These are phyloP conservation scores for Choloepus hoffmanni DNA, from an alignment of 2,113 vertebrate genomes.

Conservation along the genomic window DNA sequence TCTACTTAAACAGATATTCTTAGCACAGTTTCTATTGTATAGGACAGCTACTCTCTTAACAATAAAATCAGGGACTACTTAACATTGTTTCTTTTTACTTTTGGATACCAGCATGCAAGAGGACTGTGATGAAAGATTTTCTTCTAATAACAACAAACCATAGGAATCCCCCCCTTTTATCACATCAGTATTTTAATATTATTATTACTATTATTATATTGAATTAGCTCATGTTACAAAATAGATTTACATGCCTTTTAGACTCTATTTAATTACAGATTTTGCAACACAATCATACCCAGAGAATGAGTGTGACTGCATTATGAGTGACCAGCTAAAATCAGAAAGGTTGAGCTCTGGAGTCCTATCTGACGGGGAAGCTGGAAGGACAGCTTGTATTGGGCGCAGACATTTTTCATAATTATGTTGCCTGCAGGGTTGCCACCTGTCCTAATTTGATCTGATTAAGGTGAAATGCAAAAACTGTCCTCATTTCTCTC, in stretches of 20 bases:
- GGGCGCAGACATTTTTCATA: conserved; percentile 85
- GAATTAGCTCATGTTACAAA: conserved; percentile 71
- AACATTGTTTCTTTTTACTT: conserved; percentile 3
- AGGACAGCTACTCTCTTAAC: conserved; percentile 36
- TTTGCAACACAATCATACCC: conserved; percentile 21
- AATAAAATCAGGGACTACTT: conserved; percentile 66
- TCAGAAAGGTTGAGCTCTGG: conserved; percentile 61
- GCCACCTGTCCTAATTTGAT: conserved; percentile 89
- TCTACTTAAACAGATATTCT: conserved; percentile 53
- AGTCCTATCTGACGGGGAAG: conserved; percentile 79
- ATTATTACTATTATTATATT: conserved; percentile 34
- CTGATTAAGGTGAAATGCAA: conserved; percentile 87
- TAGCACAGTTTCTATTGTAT: background rate
- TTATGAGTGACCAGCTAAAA: conserved; percentile 73
- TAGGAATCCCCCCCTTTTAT: background rate
- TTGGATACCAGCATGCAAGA: background rate
- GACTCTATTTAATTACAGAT: conserved; percentile 66
- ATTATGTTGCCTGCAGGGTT: conserved; percentile 87
- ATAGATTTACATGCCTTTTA: conserved; percentile 65
- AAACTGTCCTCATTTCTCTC: conserved; percentile 82
- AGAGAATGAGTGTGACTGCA: conserved; percentile 45
- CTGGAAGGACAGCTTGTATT: conserved; percentile 81
- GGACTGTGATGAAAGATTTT: background rate
- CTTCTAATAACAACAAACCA: conserved; percentile 37
- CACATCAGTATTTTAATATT: conserved; percentile 46